A percentile compares a stretch with the other conserved stretches of the same genome.
phyloP scores from a whole-genome alignment of 2,113 vertebrate species.

The Hydrolagus affinis region DNA sequence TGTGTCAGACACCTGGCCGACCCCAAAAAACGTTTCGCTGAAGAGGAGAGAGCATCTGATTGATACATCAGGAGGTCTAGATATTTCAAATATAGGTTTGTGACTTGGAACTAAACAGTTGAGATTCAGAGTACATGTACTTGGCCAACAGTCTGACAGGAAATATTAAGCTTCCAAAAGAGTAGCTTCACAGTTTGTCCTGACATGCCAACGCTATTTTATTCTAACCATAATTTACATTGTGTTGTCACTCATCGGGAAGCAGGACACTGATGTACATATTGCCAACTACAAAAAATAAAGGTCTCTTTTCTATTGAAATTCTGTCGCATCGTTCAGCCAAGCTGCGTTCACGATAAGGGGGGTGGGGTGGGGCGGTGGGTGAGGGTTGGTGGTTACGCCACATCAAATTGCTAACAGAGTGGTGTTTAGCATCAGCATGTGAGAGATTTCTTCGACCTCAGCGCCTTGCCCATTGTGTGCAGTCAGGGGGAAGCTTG shows the following conservation, averaged over 20 bases:
- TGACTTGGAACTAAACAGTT: background rate
- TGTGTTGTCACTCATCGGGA: background rate
- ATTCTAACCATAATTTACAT: background rate
- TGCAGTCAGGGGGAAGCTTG: conserved; percentile 28
- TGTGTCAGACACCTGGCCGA: no score
- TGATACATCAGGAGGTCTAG: background rate
- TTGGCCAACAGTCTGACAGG: background rate
- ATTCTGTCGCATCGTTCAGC: conserved; percentile 41
- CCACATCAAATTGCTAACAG: conserved; percentile 36
- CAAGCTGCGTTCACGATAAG: conserved; percentile 36
- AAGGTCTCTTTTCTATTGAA: conserved; percentile 36
- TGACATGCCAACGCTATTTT: background rate
- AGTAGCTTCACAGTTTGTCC: conserved; percentile 2
- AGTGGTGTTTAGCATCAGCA: conserved; percentile 34
- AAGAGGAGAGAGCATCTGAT: background rate
- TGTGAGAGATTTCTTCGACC: conserved; percentile 21
- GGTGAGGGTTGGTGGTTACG: no score
- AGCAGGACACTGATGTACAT: background rate
- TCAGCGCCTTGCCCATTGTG: background rate
- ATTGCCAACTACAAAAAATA: conserved; percentile 30
- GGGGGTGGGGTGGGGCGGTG: background rate
- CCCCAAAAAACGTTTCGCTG: no score
- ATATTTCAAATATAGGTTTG: background rate
- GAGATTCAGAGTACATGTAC: background rate
- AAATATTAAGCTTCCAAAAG: background rate